phyloP scores from a whole-genome alignment of 2,888 invertebrate genomes.

The Andrena chrysosceles region DNA sequence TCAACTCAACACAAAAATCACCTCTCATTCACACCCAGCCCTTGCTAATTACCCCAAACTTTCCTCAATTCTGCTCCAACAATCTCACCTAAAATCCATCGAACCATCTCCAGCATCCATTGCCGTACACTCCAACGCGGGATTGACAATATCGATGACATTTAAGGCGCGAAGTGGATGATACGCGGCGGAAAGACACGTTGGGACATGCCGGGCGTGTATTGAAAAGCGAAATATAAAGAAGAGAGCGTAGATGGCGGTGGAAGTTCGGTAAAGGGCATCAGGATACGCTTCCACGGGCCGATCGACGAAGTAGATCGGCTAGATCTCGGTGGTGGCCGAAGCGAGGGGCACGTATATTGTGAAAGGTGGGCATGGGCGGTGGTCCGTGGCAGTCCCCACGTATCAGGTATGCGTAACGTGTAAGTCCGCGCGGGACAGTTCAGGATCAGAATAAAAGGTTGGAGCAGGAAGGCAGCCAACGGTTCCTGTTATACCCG shows the following conservation, averaged over 20 bases:
- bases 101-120: too few species aligned
- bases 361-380: slow-evolving; percentile 77
- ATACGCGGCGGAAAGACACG: neutral
- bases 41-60: too few species aligned
- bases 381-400: slow-evolving; percentile 72
- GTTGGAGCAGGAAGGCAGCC: slow-evolving; percentile 48
- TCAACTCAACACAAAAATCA: neutral
- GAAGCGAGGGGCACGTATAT: slow-evolving; percentile 63
- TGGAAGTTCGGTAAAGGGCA: slow-evolving; percentile 48
- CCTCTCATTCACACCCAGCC: too few species aligned
- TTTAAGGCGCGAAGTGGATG: neutral
- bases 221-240: slow-evolving; percentile 25
- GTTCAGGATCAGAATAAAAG: slow-evolving; percentile 63
- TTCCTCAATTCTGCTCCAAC: too few species aligned
- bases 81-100: too few species aligned
- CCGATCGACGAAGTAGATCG: slow-evolving; percentile 57
- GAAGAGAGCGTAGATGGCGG: neutral
- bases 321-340: slow-evolving; percentile 43
- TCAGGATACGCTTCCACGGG: slow-evolving; percentile 27
- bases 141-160: neutral
- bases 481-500: slow-evolving; percentile 62
- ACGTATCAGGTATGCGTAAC: slow-evolving; percentile 69
- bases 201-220: neutral
- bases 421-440: slow-evolving; percentile 56
- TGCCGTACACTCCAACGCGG: too few species aligned